Percentiles rank a stretch among this genome's conserved stretches.
phyloP scores from a whole-genome alignment of 2,888 invertebrate genomes.

The Limnephilus lunatus region DNA sequence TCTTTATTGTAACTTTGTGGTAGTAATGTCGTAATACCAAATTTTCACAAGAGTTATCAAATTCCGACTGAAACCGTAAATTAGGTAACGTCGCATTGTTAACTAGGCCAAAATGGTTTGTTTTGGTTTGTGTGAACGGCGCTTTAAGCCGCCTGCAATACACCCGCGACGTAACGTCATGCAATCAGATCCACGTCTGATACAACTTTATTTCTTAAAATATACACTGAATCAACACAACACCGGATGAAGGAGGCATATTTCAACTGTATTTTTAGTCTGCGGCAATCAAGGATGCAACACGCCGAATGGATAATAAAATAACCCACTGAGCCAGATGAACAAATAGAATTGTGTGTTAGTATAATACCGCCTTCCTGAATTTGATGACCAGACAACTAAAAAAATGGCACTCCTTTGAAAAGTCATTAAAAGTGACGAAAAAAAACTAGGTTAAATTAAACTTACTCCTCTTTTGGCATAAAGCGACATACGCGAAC shows the following conservation, averaged over 20 bases:
- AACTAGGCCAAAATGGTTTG: background rate
- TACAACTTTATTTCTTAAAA: constrained; percentile 44
- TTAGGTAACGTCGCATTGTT: background rate
- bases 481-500: no score
- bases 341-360: background rate
- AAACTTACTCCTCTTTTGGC: no score
- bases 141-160: background rate
- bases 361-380: background rate
- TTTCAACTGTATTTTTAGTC: constrained; percentile 37
- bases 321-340: background rate
- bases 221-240: constrained; percentile 39
- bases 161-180: constrained; percentile 25
- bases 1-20: background rate
- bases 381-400: background rate
- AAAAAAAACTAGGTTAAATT: no score
- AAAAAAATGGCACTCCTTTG: no score
- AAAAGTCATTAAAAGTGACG: no score
- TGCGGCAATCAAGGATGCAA: constrained; percentile 35
- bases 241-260: constrained; percentile 44
- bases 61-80: background rate
- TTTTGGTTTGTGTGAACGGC: constrained; percentile 13
- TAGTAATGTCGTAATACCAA: background rate
- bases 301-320: constrained; percentile 17
- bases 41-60: background rate
- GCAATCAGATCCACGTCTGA: constrained; percentile 9